These are phyloP conservation scores for Archivesica marissinica DNA, from an alignment of 1,140 invertebrate genomes.

Conservation along the genomic window DNA sequence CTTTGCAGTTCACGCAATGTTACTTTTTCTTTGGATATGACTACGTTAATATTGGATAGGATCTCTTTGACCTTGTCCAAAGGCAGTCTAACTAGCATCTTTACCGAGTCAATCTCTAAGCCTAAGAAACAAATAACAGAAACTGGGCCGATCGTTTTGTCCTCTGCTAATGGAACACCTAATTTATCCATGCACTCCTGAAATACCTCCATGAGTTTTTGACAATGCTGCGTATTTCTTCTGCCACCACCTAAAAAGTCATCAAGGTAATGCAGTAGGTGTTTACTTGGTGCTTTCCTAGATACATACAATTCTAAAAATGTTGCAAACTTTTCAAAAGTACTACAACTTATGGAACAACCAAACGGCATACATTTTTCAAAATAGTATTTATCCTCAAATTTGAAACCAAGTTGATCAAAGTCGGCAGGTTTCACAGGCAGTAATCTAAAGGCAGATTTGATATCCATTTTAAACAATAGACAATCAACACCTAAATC, in stretches of 20 bases:
- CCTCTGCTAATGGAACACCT: constrained; percentile 31
- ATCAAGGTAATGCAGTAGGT: constrained; percentile 37
- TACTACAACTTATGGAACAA: constrained; percentile 16
- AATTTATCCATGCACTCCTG: neutral
- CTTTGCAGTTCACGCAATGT: constrained; percentile 55
- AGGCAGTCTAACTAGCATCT: constrained; percentile 54
- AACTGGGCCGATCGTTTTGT: constrained; percentile 51
- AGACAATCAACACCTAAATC: neutral
- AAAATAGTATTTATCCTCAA: constrained; percentile 15
- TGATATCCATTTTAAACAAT: constrained; percentile 46
- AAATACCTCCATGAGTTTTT: constrained; percentile 2
- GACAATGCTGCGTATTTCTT: neutral
- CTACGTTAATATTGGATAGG: too few species aligned
- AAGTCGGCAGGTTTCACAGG: constrained; percentile 11
- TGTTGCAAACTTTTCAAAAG: constrained; percentile 14
- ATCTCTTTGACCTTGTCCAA: constrained; percentile 34
- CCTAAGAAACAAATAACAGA: constrained; percentile 46
- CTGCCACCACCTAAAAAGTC: constrained; percentile 34
- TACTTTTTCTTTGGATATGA: neutral
- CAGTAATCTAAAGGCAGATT: constrained; percentile 29
- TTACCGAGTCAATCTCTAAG: constrained; percentile 44
- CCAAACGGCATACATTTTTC: constrained; percentile 41
- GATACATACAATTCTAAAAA: constrained; percentile 1
- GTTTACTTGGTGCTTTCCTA: neutral
- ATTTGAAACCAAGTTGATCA: constrained; percentile 39